These are phyloP conservation scores for Guaruba guarouba DNA, from an alignment of 2,113 vertebrate genomes.

Conservation along the genomic window DNA sequence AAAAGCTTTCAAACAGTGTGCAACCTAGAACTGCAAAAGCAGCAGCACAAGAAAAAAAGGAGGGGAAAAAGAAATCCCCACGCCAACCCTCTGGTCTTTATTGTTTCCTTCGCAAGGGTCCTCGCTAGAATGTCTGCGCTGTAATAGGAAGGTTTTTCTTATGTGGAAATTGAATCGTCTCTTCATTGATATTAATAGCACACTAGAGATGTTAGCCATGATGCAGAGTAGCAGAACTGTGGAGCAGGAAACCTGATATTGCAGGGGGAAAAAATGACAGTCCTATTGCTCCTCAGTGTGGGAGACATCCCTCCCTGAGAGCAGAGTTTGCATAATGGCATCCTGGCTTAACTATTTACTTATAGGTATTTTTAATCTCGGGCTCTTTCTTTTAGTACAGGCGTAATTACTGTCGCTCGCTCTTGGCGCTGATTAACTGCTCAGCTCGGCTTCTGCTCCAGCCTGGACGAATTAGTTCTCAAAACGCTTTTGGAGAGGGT, in stretches of 20 bases:
- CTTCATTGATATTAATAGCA: conserved; percentile 89
- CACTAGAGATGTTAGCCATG: conserved; percentile 80
- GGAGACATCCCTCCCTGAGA: conserved; percentile 73
- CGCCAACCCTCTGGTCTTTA: conserved; percentile 56
- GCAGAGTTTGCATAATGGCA: conserved; percentile 75
- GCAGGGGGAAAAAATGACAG: conserved; percentile 73
- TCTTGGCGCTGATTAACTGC: conserved; percentile 39
- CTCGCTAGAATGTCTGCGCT: conserved; percentile 69
- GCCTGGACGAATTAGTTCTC: conserved; percentile 47
- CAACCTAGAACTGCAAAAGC: conserved; percentile 58
- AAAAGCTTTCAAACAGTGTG: conserved; percentile 71
- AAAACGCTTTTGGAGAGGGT: conserved; percentile 39
- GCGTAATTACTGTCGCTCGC: conserved; percentile 71
- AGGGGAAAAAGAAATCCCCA: not conserved
- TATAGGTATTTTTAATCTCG: conserved; percentile 69
- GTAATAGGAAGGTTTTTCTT: conserved; percentile 75
- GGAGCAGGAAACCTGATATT: conserved; percentile 80
- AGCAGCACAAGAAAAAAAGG: not conserved
- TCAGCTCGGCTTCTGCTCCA: conserved; percentile 24
- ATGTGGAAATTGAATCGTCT: conserved; percentile 84
- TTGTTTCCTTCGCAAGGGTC: conserved; percentile 71
- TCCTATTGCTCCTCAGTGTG: conserved; percentile 71
- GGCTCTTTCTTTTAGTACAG: conserved; percentile 77
- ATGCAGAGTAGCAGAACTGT: conserved; percentile 72
- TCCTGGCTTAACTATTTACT: conserved; percentile 68